Percentiles rank a stretch among this genome's conserved stretches.
Conservation (phyloP, 1,140 invertebrate species). For the Zophobas atratus region DNA sequence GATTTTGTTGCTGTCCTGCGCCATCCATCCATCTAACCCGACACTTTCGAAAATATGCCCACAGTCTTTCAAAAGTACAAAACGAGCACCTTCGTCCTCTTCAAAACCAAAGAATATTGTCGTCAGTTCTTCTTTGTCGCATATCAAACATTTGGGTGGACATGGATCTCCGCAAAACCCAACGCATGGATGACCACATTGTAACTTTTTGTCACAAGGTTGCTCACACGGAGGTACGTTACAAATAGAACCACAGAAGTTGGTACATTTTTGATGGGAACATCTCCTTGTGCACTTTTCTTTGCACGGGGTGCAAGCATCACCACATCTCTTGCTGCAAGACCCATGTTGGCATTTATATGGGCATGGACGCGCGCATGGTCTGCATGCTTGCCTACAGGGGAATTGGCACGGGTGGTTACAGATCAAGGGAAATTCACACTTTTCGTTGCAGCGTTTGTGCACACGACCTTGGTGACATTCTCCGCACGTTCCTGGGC, state of each 20-base stretch:
- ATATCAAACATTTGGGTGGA: constrained; percentile 71
- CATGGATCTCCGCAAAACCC: constrained; percentile 80
- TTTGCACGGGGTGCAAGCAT: constrained; percentile 74
- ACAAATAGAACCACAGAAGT: constrained; percentile 72
- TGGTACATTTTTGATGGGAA: constrained; percentile 72
- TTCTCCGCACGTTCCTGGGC: constrained; percentile 73
- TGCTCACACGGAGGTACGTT: constrained; percentile 70
- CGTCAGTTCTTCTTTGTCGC: constrained; percentile 70
- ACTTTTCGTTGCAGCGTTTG: constrained; percentile 73
- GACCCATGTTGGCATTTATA: constrained; percentile 74
- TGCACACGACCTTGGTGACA: constrained; percentile 78
- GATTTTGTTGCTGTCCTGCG: constrained; percentile 68
- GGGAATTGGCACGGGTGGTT: constrained; percentile 77
- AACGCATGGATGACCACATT: constrained; percentile 75
- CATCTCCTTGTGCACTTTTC: constrained; percentile 70
- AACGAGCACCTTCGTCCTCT: constrained; percentile 73
- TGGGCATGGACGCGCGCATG: constrained; percentile 73
- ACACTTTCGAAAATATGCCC: constrained; percentile 74
- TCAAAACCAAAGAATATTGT: constrained; percentile 73
- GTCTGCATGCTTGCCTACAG: constrained; percentile 75
- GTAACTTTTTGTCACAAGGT: constrained; percentile 69
- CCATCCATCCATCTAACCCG: constrained; percentile 72
- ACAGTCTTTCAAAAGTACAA: constrained; percentile 78
- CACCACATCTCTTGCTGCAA: constrained; percentile 74
- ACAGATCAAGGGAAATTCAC: constrained; percentile 75